Percentiles rank a stretch among this genome's conserved stretches.
phyloP scores from a whole-genome alignment of 2,113 vertebrate species.

The Indicator maculatus region DNA sequence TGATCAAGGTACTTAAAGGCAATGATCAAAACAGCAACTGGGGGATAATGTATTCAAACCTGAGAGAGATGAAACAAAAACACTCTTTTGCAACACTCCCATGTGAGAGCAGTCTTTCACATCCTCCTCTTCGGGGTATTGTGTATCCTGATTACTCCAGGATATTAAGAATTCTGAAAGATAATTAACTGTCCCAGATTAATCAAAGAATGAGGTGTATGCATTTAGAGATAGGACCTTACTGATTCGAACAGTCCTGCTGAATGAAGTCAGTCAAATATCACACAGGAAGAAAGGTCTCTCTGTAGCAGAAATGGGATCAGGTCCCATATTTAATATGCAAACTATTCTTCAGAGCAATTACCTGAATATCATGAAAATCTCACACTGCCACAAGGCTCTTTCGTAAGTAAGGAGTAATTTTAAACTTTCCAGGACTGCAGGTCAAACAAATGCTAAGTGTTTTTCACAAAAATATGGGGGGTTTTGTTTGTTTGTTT shows the following conservation, averaged over 20 bases:
- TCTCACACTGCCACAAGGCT: neutral
- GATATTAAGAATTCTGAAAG: conserved; percentile 10
- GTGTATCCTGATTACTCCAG: neutral
- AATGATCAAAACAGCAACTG: neutral
- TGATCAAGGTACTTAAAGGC: neutral
- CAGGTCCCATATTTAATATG: conserved; percentile 13
- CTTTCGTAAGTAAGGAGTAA: neutral
- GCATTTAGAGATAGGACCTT: conserved; percentile 20
- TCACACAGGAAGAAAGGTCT: conserved; percentile 11
- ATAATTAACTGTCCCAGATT: conserved; percentile 52
- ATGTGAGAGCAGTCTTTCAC: neutral
- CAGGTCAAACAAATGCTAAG: neutral
- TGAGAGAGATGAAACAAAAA: neutral
- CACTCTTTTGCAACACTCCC: neutral
- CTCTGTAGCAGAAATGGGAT: conserved; percentile 29
- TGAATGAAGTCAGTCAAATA: conserved; percentile 26
- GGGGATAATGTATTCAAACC: neutral
- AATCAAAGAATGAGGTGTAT: conserved; percentile 42
- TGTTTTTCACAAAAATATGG: neutral
- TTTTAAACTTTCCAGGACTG: neutral
- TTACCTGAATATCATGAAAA: conserved; percentile 9
- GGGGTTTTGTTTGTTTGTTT: too few species aligned
- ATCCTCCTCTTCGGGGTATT: neutral
- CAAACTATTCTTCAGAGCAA: neutral
- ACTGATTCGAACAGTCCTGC: neutral